Base-by-base conservation (phyloP, 2,888 invertebrate genomes). In the Chymomyza caudatula region DNA sequence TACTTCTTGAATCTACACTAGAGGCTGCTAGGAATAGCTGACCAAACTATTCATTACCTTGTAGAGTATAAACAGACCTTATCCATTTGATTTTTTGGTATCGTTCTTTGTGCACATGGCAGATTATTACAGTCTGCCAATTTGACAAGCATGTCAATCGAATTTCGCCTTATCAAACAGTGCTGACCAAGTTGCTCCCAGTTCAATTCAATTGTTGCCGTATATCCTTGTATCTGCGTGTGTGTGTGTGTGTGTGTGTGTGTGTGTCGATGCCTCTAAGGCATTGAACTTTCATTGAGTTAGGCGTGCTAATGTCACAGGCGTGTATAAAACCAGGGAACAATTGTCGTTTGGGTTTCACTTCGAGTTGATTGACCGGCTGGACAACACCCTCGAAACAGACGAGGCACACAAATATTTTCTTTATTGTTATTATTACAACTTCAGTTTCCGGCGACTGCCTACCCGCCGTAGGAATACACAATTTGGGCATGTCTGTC, bases 71-170 rank as follows among this genome's bases (percentile, higher is more conserved):
- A 37, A 37, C 11, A 3, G 11, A 37, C 8, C 29, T 11, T 37
- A 37, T 11, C 11, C 2, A 37, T 37, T 37, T 37, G 11, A 37
- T 37, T 11, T 37, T 37, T 37, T 37, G n/a, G 11, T 37, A 11
- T 37, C 29, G 29, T 37, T 37, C 11, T 42, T 42, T 20, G 29
- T 44, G 58, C 63, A 65, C 73, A 69, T 74, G 67, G 68, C 71
- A 78, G 78, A 81, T 78, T 84, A 78, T 81, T 73, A 70, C 69
- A 58, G 80, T 81, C 81, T 84, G 75, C 70, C 77, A 71, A 70
- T 76, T 75, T 64, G 82, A 68, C 79, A 71, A 62, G 76, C 82
- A 65, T 75, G 81, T 81, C 77, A 81, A 81, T 84, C 75, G 51
- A 59, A 59, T 67, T 63, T 66, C 47, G 42, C 59, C 60, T 65